Conservation (phyloP, 2,888 invertebrate genomes). For the Pharmacophagus antenor region DNA sequence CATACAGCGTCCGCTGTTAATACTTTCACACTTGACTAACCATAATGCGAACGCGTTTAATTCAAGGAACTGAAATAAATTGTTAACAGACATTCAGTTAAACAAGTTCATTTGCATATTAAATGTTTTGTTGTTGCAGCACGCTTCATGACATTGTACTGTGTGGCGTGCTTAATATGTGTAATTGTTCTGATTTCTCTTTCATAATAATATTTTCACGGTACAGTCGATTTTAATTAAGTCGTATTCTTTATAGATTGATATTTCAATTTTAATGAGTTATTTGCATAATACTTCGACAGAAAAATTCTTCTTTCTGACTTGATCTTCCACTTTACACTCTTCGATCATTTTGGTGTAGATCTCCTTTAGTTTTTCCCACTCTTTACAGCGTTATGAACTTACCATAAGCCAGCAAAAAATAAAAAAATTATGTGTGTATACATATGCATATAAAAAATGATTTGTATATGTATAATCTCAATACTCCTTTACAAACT, state of each 20-base stretch:
- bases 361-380: no score
- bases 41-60: constrained; percentile 19
- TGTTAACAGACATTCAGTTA: constrained; percentile 22
- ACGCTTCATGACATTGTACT: not conserved
- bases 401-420: no score
- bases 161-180: not conserved
- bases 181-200: constrained; percentile 1
- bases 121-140: constrained; percentile 5
- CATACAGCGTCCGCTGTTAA: constrained; percentile 10
- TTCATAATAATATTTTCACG: not conserved
- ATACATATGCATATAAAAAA: no score
- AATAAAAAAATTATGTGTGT: no score
- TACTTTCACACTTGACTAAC: constrained; percentile 30
- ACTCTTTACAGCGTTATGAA: no score
- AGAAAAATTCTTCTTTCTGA: no score
- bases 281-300: no score
- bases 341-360: no score
- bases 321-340: no score
- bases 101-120: constrained; percentile 26
- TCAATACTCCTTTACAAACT: no score
- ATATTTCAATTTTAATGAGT: not conserved
- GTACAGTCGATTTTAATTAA: not conserved
- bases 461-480: no score
- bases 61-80: constrained; percentile 29
- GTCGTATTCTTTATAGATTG: not conserved